A percentile compares a stretch with the other conserved stretches of the same genome.
Conservation (phyloP, 2,113 vertebrate genomes). For the Phoenicopterus ruber region DNA sequence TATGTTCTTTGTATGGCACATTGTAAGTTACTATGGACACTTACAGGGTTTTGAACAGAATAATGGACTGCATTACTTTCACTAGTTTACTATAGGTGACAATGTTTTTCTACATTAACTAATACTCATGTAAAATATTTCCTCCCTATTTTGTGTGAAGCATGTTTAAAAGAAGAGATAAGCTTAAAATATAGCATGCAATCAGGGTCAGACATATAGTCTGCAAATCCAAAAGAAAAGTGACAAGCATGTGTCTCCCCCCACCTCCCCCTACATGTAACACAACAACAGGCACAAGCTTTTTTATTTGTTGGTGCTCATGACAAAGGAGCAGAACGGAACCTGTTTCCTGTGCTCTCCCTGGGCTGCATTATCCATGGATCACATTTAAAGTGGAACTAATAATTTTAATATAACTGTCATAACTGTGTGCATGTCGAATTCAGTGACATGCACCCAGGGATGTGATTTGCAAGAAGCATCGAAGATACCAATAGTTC, state of each 20-base stretch:
- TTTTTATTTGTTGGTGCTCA: neutral
- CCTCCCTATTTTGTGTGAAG: neutral
- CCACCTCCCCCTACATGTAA: neutral
- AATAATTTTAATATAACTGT: conserved; percentile 16
- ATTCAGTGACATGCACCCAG: neutral
- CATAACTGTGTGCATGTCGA: neutral
- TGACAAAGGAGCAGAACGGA: neutral
- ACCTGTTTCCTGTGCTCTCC: neutral
- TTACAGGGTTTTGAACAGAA: neutral
- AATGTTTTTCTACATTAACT: neutral
- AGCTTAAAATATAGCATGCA: neutral
- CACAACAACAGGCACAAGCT: neutral
- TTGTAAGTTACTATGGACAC: neutral
- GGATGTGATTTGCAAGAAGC: neutral
- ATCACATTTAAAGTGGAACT: conserved; percentile 12
- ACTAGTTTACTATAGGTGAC: neutral
- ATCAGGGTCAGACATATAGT: neutral
- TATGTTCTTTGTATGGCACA: neutral
- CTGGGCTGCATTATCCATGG: neutral
- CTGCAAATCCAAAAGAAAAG: neutral
- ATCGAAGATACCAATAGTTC: neutral
- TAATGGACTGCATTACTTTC: neutral
- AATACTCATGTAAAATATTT: neutral
- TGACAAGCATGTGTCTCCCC: neutral
- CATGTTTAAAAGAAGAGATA: neutral